Conservation (phyloP, 2,113 vertebrate genomes). For the Siphamia tubifer region DNA sequence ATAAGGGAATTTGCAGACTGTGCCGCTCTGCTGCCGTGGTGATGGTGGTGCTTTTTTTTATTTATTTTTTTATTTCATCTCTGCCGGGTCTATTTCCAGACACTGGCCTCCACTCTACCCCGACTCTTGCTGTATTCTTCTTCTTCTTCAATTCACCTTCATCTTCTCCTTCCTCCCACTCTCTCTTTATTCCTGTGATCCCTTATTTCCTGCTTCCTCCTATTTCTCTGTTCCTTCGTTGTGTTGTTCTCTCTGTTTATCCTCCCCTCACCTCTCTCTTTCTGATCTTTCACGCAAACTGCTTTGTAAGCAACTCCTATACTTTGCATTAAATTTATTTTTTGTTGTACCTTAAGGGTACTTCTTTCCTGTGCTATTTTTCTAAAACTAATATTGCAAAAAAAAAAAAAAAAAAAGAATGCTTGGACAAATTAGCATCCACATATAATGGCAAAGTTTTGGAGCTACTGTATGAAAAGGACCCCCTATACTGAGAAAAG, state of each 20-base stretch:
- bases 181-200: background rate
- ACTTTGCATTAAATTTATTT: background rate
- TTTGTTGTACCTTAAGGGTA: background rate
- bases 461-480: no score
- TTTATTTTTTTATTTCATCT: constrained; percentile 22
- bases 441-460: no score
- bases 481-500: no score
- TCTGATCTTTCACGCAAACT: background rate
- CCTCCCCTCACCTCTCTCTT: background rate
- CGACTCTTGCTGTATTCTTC: background rate
- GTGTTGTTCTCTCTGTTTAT: background rate
- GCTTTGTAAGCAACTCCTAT: background rate
- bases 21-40: constrained; percentile 23
- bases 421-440: no score
- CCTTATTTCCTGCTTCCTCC: background rate
- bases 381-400: background rate
- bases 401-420: no score
- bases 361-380: background rate
- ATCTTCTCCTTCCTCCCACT: background rate
- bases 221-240: background rate
- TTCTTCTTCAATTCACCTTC: background rate
- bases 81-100: constrained; percentile 41
- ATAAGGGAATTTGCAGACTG: constrained; percentile 36
- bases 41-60: constrained; percentile 16
- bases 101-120: background rate